Percentiles rank a stretch among this genome's conserved stretches.
Conservation (phyloP, 2,113 vertebrate species). For the Chrysemys picta region DNA sequence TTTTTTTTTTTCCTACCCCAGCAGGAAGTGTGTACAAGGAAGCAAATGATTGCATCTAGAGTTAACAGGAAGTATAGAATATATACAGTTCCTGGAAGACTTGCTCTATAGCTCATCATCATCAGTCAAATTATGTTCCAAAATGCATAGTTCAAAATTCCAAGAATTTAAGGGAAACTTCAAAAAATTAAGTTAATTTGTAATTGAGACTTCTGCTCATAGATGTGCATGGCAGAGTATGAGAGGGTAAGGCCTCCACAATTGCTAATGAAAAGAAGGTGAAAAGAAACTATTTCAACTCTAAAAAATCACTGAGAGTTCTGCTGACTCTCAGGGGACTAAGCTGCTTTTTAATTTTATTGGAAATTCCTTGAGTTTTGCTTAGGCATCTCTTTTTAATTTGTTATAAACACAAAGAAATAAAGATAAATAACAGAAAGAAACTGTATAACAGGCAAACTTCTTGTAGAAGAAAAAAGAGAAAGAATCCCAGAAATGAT, state of each 20-base stretch:
- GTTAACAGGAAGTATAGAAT: too few relatives aligned
- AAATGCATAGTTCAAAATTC: neutral
- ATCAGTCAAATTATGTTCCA: neutral
- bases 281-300: neutral
- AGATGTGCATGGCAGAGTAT: neutral
- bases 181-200: neutral
- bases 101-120: neutral
- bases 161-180: neutral
- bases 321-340: neutral
- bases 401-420: neutral
- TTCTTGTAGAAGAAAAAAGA: neutral
- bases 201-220: neutral
- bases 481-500: neutral
- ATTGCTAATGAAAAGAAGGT: neutral
- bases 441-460: neutral
- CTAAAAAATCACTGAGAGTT: neutral
- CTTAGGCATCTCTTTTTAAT: neutral
- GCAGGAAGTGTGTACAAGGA: too few relatives aligned
- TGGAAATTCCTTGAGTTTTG: neutral
- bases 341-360: neutral
- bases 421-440: neutral
- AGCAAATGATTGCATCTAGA: too few relatives aligned
- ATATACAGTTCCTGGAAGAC: too few relatives aligned
- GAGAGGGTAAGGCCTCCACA: neutral
- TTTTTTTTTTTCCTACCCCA: too few relatives aligned